Evolutionary conservation across 2,797 vertebrate genomes (phyloP).

Genomic region (Galago senegalensis): DNA sequence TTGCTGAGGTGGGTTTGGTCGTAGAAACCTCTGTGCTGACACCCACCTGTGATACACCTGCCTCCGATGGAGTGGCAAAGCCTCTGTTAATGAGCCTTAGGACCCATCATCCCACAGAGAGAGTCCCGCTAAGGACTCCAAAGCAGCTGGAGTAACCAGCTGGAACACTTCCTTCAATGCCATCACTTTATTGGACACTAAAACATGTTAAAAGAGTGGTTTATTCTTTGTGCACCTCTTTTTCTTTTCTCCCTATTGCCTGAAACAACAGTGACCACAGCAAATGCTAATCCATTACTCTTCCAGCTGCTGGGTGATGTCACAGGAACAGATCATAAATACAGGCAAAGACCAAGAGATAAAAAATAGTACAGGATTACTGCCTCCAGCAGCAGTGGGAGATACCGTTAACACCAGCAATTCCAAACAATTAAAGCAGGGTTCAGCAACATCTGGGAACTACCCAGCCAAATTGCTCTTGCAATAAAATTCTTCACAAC

Average conservation of each 20-base stretch:
- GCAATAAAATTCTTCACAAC: conserved; percentile 25
- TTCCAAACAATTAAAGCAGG: not conserved
- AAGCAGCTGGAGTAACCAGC: not conserved
- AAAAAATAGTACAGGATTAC: not conserved
- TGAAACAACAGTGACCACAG: not conserved
- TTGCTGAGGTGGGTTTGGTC: conserved; percentile 70
- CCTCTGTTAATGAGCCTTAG: conserved; percentile 69
- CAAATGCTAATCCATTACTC: not conserved
- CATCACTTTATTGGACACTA: conserved; percentile 11
- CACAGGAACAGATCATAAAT: not conserved
- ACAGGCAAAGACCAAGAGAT: not conserved
- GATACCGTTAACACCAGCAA: not conserved
- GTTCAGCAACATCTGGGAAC: conserved; percentile 18
- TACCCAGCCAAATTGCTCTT: not conserved
- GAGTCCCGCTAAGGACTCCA: conserved; percentile 2
- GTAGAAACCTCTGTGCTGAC: conserved; percentile 6
- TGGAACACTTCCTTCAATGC: conserved; percentile 41
- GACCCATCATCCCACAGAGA: conserved; percentile 8
- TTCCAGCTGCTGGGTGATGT: not conserved
- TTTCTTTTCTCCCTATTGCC: not conserved
- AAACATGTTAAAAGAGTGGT: conserved; percentile 22
- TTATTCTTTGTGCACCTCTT: conserved; percentile 5
- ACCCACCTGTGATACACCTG: conserved; percentile 10
- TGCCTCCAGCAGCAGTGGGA: not conserved
- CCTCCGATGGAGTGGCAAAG: conserved; percentile 30